phyloP scores from a whole-genome alignment of 2,888 invertebrate species.

The Cosmorhoe ocellata region DNA sequence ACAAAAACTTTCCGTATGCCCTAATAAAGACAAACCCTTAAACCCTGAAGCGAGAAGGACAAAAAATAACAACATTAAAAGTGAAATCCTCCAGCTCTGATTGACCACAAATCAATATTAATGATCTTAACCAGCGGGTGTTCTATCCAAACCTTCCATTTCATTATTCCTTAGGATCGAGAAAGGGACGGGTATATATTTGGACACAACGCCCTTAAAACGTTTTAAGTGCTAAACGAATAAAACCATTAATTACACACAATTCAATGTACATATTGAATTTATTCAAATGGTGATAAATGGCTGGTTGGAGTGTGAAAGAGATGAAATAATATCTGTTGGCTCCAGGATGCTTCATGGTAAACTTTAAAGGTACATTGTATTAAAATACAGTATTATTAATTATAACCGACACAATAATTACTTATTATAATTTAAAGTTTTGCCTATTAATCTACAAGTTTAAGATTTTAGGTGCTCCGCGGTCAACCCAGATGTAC shows the following conservation, averaged over 20 bases:
- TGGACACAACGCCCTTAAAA: conserved; percentile 80
- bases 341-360: conserved; percentile 6
- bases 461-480: too few relatives aligned
- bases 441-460: too few relatives aligned
- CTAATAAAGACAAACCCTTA: conserved; percentile 50
- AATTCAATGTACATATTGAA: conserved; percentile 83
- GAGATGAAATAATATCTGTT: conserved; percentile 34
- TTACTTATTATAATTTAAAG: too few relatives aligned
- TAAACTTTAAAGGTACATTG: not conserved
- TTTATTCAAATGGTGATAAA: conserved; percentile 83
- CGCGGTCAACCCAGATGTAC: too few relatives aligned
- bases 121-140: conserved; percentile 79
- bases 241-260: conserved; percentile 82
- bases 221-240: conserved; percentile 82
- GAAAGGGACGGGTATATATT: conserved; percentile 61
- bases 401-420: too few relatives aligned
- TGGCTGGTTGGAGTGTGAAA: conserved; percentile 71
- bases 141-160: conserved; percentile 56
- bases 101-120: conserved; percentile 84
- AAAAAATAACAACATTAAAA: conserved; percentile 78
- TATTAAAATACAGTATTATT: not conserved
- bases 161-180: conserved; percentile 40
- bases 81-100: conserved; percentile 80
- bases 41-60: conserved; percentile 46
- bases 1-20: conserved; percentile 21